Conservation (phyloP, 2,888 invertebrate genomes). For the Flexamia atlantica region DNA sequence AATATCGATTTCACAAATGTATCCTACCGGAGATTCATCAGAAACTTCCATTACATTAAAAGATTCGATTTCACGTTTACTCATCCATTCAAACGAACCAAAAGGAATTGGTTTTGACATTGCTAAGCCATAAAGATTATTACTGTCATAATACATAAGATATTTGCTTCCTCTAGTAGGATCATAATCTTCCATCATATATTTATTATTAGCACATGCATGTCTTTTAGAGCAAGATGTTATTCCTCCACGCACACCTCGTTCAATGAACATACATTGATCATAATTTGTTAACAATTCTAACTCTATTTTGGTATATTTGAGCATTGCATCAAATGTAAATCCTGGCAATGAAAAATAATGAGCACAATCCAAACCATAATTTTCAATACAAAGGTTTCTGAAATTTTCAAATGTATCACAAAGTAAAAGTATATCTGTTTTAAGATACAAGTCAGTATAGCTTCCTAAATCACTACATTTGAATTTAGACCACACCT, state of each 20-base stretch:
- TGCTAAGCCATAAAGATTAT: constrained; percentile 62
- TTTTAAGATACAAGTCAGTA: constrained; percentile 63
- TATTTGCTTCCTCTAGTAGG: constrained; percentile 2
- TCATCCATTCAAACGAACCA: constrained; percentile 60
- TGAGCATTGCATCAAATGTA: constrained; percentile 56
- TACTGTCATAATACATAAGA: constrained; percentile 49
- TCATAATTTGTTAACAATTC: constrained; percentile 63
- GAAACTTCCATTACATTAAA: background rate
- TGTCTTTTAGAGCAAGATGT: constrained; percentile 44
- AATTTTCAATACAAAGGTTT: constrained; percentile 52
- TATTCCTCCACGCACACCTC: constrained; percentile 63
- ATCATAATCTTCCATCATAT: constrained; percentile 49
- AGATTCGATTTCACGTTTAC: background rate
- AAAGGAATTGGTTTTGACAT: constrained; percentile 49
- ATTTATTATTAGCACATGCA: constrained; percentile 50
- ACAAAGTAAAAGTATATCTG: constrained; percentile 59
- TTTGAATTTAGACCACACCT: constrained; percentile 72
- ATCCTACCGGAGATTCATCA: constrained; percentile 57
- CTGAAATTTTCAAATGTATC: constrained; percentile 3
- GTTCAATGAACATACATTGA: constrained; percentile 62
- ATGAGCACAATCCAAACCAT: constrained; percentile 9
- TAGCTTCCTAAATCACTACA: constrained; percentile 72
- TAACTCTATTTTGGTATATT: constrained; percentile 54
- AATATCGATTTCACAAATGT: constrained; percentile 63
- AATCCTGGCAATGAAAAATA: constrained; percentile 58